Evolutionary conservation across 2,797 vertebrate species (phyloP).

Genomic region (Sciurus vulgaris): DNA sequence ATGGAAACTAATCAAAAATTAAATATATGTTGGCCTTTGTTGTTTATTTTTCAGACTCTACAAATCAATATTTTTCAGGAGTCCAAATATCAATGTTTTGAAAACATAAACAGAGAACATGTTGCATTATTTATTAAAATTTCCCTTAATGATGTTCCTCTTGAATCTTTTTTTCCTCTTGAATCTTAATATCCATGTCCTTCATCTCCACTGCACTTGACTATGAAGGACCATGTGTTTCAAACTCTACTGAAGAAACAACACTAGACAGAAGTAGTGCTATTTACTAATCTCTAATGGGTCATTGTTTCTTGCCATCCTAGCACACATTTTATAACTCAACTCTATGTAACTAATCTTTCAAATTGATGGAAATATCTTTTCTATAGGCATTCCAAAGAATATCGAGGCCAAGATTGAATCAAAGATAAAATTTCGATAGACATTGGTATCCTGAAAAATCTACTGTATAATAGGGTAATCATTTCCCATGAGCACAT

Average conservation of each 20-base stretch:
- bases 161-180: neutral
- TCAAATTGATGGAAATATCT: slow-evolving; percentile 13
- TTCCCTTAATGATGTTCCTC: slow-evolving; percentile 26
- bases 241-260: slow-evolving; percentile 29
- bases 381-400: slow-evolving; percentile 44
- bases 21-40: neutral
- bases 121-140: slow-evolving; percentile 28
- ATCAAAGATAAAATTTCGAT: slow-evolving; percentile 51
- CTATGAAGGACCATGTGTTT: neutral
- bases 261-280: neutral
- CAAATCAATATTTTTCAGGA: slow-evolving; percentile 40
- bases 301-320: neutral
- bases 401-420: neutral
- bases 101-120: slow-evolving; percentile 24
- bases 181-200: neutral
- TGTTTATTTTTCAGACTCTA: neutral
- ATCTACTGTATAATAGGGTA: slow-evolving; percentile 8
- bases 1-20: slow-evolving; percentile 23
- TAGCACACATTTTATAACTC: neutral
- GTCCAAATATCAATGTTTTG: slow-evolving; percentile 12
- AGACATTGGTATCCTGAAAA: slow-evolving; percentile 65
- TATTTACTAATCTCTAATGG: neutral
- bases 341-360: slow-evolving; percentile 18
- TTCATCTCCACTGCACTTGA: neutral
- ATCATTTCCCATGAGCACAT: slow-evolving; percentile 70